phyloP scores from a whole-genome alignment of 1,140 invertebrate genomes.

The Drosophila busckii region DNA sequence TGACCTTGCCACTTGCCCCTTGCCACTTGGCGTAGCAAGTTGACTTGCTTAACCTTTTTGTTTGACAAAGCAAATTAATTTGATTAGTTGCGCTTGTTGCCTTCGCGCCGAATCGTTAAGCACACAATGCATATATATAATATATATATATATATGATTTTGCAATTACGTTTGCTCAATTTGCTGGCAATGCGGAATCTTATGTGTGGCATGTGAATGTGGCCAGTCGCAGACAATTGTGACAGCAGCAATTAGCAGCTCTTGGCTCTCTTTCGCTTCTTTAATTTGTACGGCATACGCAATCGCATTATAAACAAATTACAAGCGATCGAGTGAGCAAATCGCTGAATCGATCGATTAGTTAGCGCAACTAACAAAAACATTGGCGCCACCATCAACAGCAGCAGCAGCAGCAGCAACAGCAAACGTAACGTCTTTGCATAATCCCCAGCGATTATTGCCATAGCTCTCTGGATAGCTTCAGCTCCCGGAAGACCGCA shows the following conservation, averaged over 20 bases:
- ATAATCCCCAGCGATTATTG: conserved; percentile 35
- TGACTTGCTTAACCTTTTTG: too few species aligned
- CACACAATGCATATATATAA: too few species aligned
- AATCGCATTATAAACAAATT: conserved; percentile 74
- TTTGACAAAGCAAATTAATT: conserved; percentile 49
- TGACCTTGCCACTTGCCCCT: conserved; percentile 10
- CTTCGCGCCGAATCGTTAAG: too few species aligned
- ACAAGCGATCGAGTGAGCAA: conserved; percentile 31
- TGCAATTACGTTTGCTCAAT: conserved; percentile 18
- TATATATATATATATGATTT: too few species aligned
- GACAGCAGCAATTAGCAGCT: conserved; percentile 72
- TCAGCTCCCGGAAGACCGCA: conserved; percentile 52
- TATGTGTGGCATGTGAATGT: not conserved
- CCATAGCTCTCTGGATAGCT: not conserved
- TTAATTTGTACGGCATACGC: conserved; percentile 36
- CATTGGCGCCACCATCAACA: conserved; percentile 27
- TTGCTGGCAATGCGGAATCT: conserved; percentile 29
- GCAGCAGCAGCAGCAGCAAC: too few species aligned
- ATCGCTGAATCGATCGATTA: conserved; percentile 31
- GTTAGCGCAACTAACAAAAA: conserved; percentile 33
- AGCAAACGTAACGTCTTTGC: conserved; percentile 31
- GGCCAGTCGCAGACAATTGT: conserved; percentile 45
- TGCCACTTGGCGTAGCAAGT: conserved; percentile 48
- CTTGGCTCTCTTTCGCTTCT: conserved; percentile 47
- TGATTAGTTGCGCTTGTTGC: conserved; percentile 55